Conservation (phyloP, 2,797 vertebrate genomes). For the Psittacula derbiana region DNA sequence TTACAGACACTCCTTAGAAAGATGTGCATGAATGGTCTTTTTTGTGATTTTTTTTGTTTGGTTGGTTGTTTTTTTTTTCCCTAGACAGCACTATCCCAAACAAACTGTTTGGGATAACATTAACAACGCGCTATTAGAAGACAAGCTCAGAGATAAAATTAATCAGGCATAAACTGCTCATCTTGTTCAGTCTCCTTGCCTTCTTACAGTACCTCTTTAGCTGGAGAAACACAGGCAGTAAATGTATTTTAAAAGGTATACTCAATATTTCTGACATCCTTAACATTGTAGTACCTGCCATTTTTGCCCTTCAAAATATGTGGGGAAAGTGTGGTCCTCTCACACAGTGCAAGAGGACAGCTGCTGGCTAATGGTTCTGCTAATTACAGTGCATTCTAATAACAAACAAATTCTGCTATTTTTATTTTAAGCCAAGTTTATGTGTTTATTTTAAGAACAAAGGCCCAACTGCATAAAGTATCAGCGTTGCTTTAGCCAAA, state of each 20-base stretch:
- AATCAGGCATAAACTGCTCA: neutral
- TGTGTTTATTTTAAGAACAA: constrained; percentile 61
- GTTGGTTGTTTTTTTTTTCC: neutral
- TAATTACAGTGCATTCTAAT: constrained; percentile 10
- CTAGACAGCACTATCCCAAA: neutral
- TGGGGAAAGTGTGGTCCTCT: constrained; percentile 18
- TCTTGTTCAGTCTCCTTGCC: neutral
- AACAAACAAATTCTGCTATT: constrained; percentile 34
- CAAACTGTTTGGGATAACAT: neutral
- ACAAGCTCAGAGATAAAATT: neutral
- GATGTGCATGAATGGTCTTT: neutral
- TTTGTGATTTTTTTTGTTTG: neutral
- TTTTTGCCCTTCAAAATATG: constrained; percentile 35
- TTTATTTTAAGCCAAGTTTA: constrained; percentile 36
- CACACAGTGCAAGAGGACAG: constrained; percentile 2
- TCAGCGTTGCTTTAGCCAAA: neutral
- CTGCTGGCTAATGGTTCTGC: constrained; percentile 22
- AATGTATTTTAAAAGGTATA: constrained; percentile 38
- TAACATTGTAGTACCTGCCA: constrained; percentile 19
- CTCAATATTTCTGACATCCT: constrained; percentile 16
- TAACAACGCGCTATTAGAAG: neutral
- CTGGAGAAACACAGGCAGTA: neutral
- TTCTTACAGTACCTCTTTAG: neutral
- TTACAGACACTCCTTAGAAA: neutral
- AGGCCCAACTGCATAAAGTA: constrained; percentile 1